phyloP scores from a whole-genome alignment of 2,888 invertebrate species.

The Cataglyphis albicans region DNA sequence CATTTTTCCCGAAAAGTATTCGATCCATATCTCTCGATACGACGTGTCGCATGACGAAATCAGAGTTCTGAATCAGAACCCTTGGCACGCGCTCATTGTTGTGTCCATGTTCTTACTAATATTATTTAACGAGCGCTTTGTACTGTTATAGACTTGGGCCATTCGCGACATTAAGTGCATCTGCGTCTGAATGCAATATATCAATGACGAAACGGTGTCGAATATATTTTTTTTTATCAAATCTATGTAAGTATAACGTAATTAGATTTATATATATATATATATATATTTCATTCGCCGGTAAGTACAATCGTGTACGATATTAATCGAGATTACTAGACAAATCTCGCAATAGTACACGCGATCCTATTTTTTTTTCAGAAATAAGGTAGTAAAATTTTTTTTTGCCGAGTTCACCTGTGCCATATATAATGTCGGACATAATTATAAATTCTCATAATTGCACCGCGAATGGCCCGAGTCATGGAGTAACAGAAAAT shows the following conservation, averaged over 20 bases:
- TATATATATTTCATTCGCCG: neutral
- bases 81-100: neutral
- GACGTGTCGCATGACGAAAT: neutral
- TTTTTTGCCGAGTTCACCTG: slow-evolving; percentile 4
- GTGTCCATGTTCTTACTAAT: neutral
- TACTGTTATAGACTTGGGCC: neutral
- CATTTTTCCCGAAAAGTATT: slow-evolving; percentile 2
- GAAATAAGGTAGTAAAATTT: neutral
- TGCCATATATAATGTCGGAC: neutral
- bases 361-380: neutral
- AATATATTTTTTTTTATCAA: neutral
- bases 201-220: neutral
- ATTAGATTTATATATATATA: neutral
- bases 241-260: neutral
- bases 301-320: neutral
- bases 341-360: neutral
- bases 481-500: neutral
- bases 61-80: neutral
- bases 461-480: neutral
- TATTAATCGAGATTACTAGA: neutral
- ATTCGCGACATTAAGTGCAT: neutral
- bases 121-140: slow-evolving; percentile 7
- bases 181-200: neutral
- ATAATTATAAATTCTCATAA: slow-evolving; percentile 10
- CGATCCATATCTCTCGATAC: slow-evolving; percentile 3